Base-by-base conservation (phyloP, 2,113 vertebrate species). In the Dasyurus viverrinus region DNA sequence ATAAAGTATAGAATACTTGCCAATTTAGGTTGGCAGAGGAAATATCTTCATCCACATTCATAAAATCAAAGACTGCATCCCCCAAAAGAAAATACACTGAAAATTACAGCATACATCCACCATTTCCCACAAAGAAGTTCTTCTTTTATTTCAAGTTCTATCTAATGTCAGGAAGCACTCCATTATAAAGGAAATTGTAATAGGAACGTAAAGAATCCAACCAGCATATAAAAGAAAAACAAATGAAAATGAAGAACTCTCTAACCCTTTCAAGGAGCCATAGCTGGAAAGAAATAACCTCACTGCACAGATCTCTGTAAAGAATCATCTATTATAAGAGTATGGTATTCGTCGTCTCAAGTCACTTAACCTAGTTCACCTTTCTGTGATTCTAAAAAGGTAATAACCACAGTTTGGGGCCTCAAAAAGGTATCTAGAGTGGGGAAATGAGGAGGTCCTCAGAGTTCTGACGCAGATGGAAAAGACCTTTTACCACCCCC, bases 401-500 rank as follows among this genome's bases (percentile, higher is more conserved):
- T 46, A 8, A 19, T 93, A 96, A 92, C 94, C 93, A n/a, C 84
- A 93, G 89, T 23, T 92, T 90, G 91, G 3, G 97, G 95, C 12
- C 27, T 53, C 92, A 55, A 92, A 90, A 96, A 98, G 91, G 54
- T 93, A 94, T 95, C 97, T 54, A 1, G 48, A 53, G 92, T 90
- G 95, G 53, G 25, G 94, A 48, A 94, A 95, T 91, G 95, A 97
- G 96, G 95, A 96, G 96, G 89, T 92, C 94, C 92, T 97, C 94
- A 96, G 97, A 97, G 97, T 94, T 97, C 96, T 93, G 97, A 95
- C 97, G 6, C 98, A 98, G 98, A 98, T 95, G 95, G 93, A 97
- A 97, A 98, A 52, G 97, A 96, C 94, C 92, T 96, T 95, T 90
- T 90, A 97, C 98, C 95, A 93, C 89, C 97, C 89, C 89, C 27